Conservation (phyloP, 2,797 vertebrate genomes). For the Xyrichtys novacula region DNA sequence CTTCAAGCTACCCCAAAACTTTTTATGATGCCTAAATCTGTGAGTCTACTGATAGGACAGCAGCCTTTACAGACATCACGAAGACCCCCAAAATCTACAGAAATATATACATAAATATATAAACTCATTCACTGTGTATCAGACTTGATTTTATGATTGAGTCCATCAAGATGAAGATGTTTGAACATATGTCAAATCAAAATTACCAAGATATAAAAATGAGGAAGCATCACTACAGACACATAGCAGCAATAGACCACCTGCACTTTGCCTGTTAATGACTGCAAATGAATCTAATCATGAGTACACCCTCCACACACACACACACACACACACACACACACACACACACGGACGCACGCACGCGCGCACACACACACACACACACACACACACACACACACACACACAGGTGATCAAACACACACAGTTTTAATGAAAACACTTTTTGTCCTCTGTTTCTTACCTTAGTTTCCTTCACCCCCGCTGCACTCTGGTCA, state of each 20-base stretch:
- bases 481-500: conserved; percentile 89
- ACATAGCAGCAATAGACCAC: background rate
- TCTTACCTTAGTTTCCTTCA: conserved; percentile 87
- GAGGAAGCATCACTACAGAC: background rate
- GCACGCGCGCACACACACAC: background rate
- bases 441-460: conserved; percentile 31
- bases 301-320: background rate
- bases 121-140: background rate
- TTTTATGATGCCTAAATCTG: too few relatives aligned
- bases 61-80: too few relatives aligned
- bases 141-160: background rate
- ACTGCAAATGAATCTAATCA: background rate
- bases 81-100: background rate
- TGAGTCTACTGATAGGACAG: too few relatives aligned
- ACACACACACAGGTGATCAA: background rate
- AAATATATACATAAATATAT: background rate
- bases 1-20: too few relatives aligned
- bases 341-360: background rate
- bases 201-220: background rate
- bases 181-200: conserved; percentile 27
- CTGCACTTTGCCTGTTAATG: background rate
- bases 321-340: background rate
- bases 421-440: background rate
- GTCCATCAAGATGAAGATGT: conserved; percentile 19
- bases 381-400: background rate